Evolutionary conservation across 1,140 invertebrate species (phyloP).

Genomic region (Ephestia elutella): DNA sequence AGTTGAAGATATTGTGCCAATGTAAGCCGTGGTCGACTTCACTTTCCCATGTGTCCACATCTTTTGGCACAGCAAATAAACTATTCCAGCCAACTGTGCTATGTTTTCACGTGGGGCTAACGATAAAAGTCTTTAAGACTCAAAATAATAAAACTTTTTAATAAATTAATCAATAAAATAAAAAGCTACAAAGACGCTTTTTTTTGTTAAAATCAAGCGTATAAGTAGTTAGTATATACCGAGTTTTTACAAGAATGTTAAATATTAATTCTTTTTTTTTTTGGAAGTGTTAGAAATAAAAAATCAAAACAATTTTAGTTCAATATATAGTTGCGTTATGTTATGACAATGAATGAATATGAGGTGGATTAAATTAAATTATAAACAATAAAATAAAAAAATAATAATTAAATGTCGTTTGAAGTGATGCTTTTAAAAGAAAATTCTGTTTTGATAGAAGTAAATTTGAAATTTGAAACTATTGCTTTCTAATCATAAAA

Average conservation of each 20-base stretch:
- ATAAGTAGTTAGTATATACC: constrained; percentile 43
- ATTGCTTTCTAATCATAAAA: constrained; percentile 17
- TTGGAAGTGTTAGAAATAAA: neutral
- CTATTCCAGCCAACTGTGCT: constrained; percentile 21
- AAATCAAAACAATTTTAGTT: neutral
- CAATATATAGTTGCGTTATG: neutral
- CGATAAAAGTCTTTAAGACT: constrained; percentile 38
- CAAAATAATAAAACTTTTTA: constrained; percentile 13
- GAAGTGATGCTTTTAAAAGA: constrained; percentile 58
- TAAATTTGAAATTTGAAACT: no score
- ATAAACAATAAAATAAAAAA: constrained; percentile 17
- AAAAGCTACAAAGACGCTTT: constrained; percentile 34
- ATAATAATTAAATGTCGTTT: constrained; percentile 28
- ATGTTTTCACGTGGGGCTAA: constrained; percentile 36
- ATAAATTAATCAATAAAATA: constrained; percentile 10
- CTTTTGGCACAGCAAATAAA: constrained; percentile 45
- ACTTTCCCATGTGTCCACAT: constrained; percentile 49
- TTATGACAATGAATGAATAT: constrained; percentile 23
- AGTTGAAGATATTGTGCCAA: constrained; percentile 22
- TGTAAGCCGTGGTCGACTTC: constrained; percentile 23
- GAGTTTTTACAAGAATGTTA: constrained; percentile 17
- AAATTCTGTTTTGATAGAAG: constrained; percentile 26
- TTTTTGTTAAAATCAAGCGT: constrained; percentile 36
- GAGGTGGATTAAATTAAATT: constrained; percentile 26
- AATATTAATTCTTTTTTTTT: constrained; percentile 18